Base-by-base conservation (phyloP, 2,797 vertebrate genomes). In the Bradypodion pumilum region DNA sequence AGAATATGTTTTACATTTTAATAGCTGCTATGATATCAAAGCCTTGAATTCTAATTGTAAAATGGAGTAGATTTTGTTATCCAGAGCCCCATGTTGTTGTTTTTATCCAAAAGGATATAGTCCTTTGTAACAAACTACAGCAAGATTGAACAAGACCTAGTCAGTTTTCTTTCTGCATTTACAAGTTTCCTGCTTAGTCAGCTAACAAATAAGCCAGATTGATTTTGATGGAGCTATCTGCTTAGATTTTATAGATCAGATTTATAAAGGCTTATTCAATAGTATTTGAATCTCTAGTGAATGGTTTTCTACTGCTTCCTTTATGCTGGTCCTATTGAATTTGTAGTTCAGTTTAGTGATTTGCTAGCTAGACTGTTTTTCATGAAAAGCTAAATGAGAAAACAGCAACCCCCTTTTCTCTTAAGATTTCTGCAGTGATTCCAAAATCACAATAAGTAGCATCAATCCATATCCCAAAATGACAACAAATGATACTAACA, bases 321-420 rank as follows among this genome's bases (percentile, higher is more conserved):
- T 91, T 69, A 78, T 81, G 82, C 60, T 56, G 74, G 75, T 91
- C 86, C 49, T 80, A 87, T 63, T 0, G 63, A 91, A 84, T 78
- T 86, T 79, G 83, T 74, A 86, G 81, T 85, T 91, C 81, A 83
- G 73, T 82, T 87, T 76, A 88, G 80, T 60, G 70, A 82, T 88
- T 93, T 65, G 21, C 63, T 90, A 86, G 35, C 83, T 77, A 74
- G 80, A 72, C 70, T 90, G 46, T 56, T 89, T 89, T 91, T 81
- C 87, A 49, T 81, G 82, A 90, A 89, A 93, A 59, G n/a, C 12
- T 81, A 79, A 86, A 86, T 90, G 86, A 91, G 94, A 74, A 93
- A 85, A 91, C 75, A 87, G 66, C 78, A 78, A 82, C 12, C 9
- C 63, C 81, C 84, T 78, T 77, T 84, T 62, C 86, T 2, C 0